phyloP scores from a whole-genome alignment of 2,888 invertebrate genomes.

The Toxonevra muliebris region DNA sequence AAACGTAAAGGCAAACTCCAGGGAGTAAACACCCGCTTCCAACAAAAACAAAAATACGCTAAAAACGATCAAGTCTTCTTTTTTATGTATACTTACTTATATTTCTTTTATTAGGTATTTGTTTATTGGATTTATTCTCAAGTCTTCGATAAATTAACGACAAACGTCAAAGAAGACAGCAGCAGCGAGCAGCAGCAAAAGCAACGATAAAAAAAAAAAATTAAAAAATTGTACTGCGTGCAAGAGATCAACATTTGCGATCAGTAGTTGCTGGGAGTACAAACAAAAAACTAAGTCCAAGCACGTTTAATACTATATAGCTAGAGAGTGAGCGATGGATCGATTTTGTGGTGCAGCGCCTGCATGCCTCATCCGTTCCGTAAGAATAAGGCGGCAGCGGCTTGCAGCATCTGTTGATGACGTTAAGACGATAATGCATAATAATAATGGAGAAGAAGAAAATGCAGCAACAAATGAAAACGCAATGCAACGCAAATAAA shows the following conservation, averaged over 20 bases:
- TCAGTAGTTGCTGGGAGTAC: conserved; percentile 1
- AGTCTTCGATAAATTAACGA: conserved; percentile 29
- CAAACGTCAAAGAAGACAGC: conserved; percentile 6
- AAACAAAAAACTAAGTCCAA: too few species aligned
- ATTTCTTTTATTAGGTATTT: conserved; percentile 14
- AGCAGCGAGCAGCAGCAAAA: not conserved
- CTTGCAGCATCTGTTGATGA: conserved; percentile 17
- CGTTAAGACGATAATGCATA: conserved; percentile 25
- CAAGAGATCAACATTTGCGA: conserved; percentile 25
- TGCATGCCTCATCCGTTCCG: too few species aligned
- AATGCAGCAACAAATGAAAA: too few species aligned
- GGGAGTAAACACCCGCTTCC: too few species aligned
- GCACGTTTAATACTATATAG: too few species aligned
- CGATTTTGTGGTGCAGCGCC: too few species aligned
- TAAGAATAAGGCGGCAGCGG: too few species aligned
- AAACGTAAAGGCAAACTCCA: too few species aligned
- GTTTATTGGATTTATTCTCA: conserved; percentile 28
- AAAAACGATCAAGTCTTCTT: too few species aligned
- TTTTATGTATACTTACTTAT: not conserved
- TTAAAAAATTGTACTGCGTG: conserved; percentile 17
- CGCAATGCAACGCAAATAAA: not conserved
- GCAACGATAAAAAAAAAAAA: not conserved
- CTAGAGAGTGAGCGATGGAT: too few species aligned
- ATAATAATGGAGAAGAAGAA: not conserved
- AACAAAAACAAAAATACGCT: too few species aligned